A percentile compares a stretch with the other conserved stretches of the same genome.
Evolutionary conservation across 2,888 invertebrate species (phyloP).

Genomic region (Cantharis rustica): DNA sequence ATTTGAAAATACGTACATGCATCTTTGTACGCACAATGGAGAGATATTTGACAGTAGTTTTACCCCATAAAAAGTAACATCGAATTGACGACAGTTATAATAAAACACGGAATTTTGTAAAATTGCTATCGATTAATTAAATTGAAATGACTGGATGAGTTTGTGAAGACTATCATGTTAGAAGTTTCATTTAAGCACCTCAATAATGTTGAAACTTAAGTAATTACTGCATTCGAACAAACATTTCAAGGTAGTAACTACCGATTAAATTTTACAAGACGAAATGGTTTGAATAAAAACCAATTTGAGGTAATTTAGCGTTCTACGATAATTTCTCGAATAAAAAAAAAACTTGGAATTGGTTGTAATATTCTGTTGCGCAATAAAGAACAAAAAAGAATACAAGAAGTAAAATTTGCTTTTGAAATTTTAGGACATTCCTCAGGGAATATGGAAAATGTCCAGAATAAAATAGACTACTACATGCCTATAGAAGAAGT

Average conservation of each 20-base stretch:
- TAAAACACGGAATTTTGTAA: not conserved
- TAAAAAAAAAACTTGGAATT: not conserved
- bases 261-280: not conserved
- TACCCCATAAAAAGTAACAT: not conserved
- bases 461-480: not conserved
- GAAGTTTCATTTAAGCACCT: not conserved
- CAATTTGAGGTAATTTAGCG: not conserved
- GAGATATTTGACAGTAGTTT: not conserved
- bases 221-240: not conserved
- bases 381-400: not conserved
- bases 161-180: not conserved
- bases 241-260: not conserved
- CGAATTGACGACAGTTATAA: not conserved
- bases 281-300: not conserved
- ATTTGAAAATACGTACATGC: constrained; percentile 12
- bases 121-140: not conserved
- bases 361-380: not conserved
- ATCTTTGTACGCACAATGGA: constrained; percentile 7
- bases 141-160: not conserved
- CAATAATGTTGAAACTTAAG: not conserved
- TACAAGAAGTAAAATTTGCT: not conserved
- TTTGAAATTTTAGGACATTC: not conserved
- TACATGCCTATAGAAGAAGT: not conserved
- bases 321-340: no score
- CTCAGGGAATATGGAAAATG: not conserved